Evolutionary conservation across 2,888 invertebrate species (phyloP), one percentile per base, ranked within the genome.

Genomic region (Agrenia bidenticulata): DNA sequence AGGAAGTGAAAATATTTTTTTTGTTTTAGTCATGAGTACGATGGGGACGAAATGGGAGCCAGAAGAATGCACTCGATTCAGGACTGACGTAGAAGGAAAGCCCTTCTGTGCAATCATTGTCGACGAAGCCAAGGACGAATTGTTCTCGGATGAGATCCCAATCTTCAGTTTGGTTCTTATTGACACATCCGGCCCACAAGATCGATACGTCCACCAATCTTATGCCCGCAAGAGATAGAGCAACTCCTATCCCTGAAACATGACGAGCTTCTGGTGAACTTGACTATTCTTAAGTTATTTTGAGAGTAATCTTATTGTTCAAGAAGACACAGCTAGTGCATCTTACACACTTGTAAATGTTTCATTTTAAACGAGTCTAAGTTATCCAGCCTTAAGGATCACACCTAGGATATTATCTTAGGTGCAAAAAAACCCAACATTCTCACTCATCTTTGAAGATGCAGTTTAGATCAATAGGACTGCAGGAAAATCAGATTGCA

Each of bases 41-140:
- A 65, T 66, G 4, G 64, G 69, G 24, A 62, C 56, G 13, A 59
- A 64, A 42, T 71, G 69, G 68, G 69, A 65, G 45, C 64, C 74
- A 1, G 72, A 73, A 54, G 69, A 66, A n/a, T 73, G 72, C 58
- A 65, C 53, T n/a, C 60, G 68, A 23, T 74, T 74, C 51, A 69
- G 68, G 45, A 67, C 57, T 32, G 72, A 74, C 24, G 70, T 71
- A 17, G 74, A 74, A 56, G 71, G 72, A 17, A 74, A 74, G 54
- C 68, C 72, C 15, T 71, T 73, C 45, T 68, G 70, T 61, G 74
- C 72, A 51, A 71, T 74, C n/a, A 69, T 72, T 27, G 64, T 73
- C 13, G 72, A 71, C 51, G 74, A 72, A 56, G 54, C 67, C 2
- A 65, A 66, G 37, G 73, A 73, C 57, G 65, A 65, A 49, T 58